Conservation (phyloP, 2,797 vertebrate genomes). For the Danio albolineatus region DNA sequence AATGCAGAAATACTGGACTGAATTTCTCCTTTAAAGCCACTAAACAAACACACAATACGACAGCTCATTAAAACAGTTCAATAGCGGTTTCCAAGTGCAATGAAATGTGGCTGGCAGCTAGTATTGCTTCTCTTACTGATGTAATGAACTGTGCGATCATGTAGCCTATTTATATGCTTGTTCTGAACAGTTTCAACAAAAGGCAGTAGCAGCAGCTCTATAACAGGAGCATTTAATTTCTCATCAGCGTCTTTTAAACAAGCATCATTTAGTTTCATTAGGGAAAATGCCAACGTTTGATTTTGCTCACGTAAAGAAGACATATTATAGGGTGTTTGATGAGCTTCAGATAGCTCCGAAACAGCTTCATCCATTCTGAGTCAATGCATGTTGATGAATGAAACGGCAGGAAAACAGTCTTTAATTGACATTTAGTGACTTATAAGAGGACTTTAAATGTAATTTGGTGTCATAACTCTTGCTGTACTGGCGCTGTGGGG, state of each 20-base stretch:
- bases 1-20: neutral
- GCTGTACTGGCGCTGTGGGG: neutral
- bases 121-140: conserved; percentile 2
- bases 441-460: neutral
- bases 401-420: neutral
- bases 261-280: conserved; percentile 6
- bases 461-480: neutral
- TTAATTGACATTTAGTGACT: neutral
- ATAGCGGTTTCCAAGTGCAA: neutral
- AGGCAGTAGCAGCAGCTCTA: neutral
- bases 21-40: neutral
- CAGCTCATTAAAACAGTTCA: neutral
- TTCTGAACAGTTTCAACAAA: neutral
- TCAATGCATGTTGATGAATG: neutral
- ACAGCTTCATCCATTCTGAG: neutral
- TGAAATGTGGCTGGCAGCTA: neutral
- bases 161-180: neutral
- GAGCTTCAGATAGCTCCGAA: neutral
- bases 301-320: neutral
- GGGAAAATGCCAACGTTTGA: neutral
- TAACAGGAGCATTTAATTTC: neutral
- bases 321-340: neutral
- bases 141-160: neutral
- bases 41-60: neutral
- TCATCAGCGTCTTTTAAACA: conserved; percentile 12